phyloP scores from a whole-genome alignment of 2,888 invertebrate genomes.

The Apodemia zela region DNA sequence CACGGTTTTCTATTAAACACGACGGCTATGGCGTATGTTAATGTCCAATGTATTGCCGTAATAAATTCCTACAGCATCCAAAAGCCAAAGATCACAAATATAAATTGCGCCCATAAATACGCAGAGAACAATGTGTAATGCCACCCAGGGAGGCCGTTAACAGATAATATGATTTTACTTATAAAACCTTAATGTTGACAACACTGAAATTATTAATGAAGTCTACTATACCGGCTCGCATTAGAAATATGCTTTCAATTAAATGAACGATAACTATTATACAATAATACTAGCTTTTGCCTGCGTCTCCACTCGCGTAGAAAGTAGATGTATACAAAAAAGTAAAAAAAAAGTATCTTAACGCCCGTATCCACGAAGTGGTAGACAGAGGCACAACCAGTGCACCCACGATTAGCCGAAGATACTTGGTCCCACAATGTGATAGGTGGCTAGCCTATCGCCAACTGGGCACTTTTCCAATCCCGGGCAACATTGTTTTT shows the following conservation, averaged over 20 bases:
- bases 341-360: too few species aligned
- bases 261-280: not conserved
- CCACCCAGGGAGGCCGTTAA: constrained; percentile 12
- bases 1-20: constrained; percentile 15
- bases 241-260: not conserved
- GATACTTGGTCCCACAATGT: too few species aligned
- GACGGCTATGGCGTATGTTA: constrained; percentile 15
- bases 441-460: too few species aligned
- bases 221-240: not conserved
- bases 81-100: constrained; percentile 15
- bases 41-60: constrained; percentile 15
- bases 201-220: constrained; percentile 2
- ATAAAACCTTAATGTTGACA: constrained; percentile 11
- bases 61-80: constrained; percentile 7
- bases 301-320: too few species aligned
- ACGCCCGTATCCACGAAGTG: too few species aligned
- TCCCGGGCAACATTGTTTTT: too few species aligned
- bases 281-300: too few species aligned
- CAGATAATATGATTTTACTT: constrained; percentile 15
- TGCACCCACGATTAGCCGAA: too few species aligned
- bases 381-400: too few species aligned
- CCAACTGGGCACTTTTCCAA: too few species aligned
- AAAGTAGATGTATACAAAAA: too few species aligned
- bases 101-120: constrained; percentile 15
- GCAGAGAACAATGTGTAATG: constrained; percentile 10